Evolutionary conservation across 2,797 vertebrate genomes (phyloP).

Genomic region (Ptychobarbus kaznakovi): DNA sequence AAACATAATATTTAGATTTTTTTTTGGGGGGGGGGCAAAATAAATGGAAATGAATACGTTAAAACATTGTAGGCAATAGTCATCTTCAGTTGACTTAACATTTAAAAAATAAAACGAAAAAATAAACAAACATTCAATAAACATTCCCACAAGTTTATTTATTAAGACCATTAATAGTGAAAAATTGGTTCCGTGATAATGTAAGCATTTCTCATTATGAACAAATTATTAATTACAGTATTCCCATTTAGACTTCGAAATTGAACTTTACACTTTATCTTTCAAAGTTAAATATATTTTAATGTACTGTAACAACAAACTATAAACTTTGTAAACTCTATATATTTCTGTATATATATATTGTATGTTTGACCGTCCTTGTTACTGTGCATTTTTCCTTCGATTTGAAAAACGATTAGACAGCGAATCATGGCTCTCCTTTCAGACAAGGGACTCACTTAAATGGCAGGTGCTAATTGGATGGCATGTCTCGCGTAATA

Average conservation of each 20-base stretch:
- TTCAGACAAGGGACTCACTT: constrained; percentile 63
- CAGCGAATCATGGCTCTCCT: constrained; percentile 66
- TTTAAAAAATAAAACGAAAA: background rate
- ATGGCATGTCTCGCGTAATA: constrained; percentile 55
- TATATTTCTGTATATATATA: background rate
- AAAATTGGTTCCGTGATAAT: background rate
- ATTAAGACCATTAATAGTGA: background rate
- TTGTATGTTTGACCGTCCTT: constrained; percentile 39
- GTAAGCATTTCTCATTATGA: background rate
- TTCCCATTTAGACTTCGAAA: background rate
- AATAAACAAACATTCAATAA: background rate
- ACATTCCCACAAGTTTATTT: background rate
- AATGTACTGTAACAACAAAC: background rate
- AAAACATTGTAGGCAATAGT: background rate
- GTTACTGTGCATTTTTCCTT: constrained; percentile 34
- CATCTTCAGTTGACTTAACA: background rate
- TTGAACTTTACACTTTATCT: background rate
- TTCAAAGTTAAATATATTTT: background rate
- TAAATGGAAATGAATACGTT: background rate
- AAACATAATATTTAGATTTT: background rate
- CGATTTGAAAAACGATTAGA: constrained; percentile 46
- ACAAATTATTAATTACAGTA: background rate
- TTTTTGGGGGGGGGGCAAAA: background rate
- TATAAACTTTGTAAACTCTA: background rate
- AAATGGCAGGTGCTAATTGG: constrained; percentile 69